phyloP scores from a whole-genome alignment of 2,888 invertebrate species.

The Heliconius sara region DNA sequence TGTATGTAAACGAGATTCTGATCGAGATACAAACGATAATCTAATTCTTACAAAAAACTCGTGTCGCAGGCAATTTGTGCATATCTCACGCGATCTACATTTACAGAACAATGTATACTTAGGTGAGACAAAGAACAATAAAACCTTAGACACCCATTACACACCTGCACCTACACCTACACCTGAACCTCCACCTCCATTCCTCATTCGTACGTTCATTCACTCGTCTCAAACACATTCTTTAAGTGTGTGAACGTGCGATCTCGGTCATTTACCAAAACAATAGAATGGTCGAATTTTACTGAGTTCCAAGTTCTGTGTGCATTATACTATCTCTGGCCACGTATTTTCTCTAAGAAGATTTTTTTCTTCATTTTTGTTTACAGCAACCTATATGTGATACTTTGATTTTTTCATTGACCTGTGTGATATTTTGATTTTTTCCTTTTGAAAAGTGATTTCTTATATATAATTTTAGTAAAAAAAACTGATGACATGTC shows the following conservation, averaged over 20 bases:
- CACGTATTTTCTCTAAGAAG: background rate
- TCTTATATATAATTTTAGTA: too few species aligned
- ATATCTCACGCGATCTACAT: conserved; percentile 43
- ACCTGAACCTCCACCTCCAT: conserved; percentile 27
- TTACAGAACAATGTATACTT: conserved; percentile 36
- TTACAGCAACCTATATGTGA: too few species aligned
- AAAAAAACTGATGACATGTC: background rate
- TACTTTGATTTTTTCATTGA: too few species aligned
- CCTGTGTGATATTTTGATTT: too few species aligned
- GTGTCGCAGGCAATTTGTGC: conserved; percentile 27
- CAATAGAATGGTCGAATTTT: conserved; percentile 23
- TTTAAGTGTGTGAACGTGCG: conserved; percentile 42
- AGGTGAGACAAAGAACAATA: conserved; percentile 43
- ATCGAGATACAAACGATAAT: conserved; percentile 20
- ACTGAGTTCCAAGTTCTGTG: background rate
- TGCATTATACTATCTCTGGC: background rate
- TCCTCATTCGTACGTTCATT: conserved; percentile 40
- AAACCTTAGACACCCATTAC: conserved; percentile 30
- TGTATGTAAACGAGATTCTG: background rate
- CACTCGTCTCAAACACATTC: conserved; percentile 46
- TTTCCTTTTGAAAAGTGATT: too few species aligned
- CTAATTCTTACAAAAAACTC: conserved; percentile 24
- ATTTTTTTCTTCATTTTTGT: too few species aligned
- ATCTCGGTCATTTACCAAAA: conserved; percentile 37
- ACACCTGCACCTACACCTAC: conserved; percentile 7